Evolutionary conservation across 2,797 vertebrate species (phyloP).

Genomic region (Protonibea diacanthus): DNA sequence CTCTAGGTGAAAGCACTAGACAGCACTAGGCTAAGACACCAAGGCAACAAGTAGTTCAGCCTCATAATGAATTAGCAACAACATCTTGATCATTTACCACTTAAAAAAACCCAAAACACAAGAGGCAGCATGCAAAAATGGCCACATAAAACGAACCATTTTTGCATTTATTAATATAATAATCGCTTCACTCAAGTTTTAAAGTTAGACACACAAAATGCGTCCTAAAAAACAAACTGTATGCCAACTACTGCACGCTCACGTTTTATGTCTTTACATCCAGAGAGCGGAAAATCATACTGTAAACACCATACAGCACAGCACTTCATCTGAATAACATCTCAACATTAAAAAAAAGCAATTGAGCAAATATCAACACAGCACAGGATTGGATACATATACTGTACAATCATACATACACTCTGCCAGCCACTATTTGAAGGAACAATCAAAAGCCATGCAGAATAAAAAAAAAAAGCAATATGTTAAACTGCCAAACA

Average conservation of each 20-base stretch:
- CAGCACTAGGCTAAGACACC: background rate
- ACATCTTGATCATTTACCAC: background rate
- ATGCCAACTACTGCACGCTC: background rate
- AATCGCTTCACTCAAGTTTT: background rate
- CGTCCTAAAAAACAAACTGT: background rate
- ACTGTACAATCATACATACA: slow-evolving; percentile 58
- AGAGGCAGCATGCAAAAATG: slow-evolving; percentile 13
- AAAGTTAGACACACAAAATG: slow-evolving; percentile 1
- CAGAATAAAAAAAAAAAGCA: slow-evolving; percentile 64
- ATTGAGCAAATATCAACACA: slow-evolving; percentile 40
- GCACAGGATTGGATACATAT: slow-evolving; percentile 41
- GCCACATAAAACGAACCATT: background rate
- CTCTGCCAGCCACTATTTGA: slow-evolving; percentile 67
- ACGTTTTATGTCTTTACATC: slow-evolving; percentile 14
- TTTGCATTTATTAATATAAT: slow-evolving; percentile 14
- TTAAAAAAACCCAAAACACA: background rate
- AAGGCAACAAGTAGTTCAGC: background rate
- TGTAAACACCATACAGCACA: background rate
- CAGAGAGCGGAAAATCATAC: background rate
- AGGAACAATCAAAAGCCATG: slow-evolving; percentile 79
- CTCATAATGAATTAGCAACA: background rate
- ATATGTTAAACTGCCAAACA: slow-evolving; percentile 41
- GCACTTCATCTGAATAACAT: slow-evolving; percentile 6
- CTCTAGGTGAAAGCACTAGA: background rate
- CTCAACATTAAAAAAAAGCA: background rate